Evolutionary conservation across 2,888 invertebrate genomes (phyloP).

Genomic region (Clitarchus hookeri): DNA sequence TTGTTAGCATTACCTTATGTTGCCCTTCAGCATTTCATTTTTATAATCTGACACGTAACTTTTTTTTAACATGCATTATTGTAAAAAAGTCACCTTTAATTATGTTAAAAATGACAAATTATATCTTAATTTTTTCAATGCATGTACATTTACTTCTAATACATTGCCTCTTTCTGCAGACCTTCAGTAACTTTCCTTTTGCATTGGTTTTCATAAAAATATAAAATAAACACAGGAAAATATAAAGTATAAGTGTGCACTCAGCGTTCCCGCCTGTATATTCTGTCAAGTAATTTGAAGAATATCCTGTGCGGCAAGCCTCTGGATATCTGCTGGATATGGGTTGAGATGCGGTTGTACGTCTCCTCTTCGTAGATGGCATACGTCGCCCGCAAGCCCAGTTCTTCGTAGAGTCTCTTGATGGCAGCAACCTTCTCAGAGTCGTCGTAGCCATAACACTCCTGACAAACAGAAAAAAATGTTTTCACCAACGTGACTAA

Average conservation of each 20-base stretch:
- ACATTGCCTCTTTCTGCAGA: no score
- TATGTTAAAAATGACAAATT: no score
- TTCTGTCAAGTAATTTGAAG: conserved; percentile 79
- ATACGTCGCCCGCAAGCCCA: conserved; percentile 76
- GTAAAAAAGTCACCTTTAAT: no score
- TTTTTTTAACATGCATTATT: no score
- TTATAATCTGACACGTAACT: no score
- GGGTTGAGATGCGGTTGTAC: conserved; percentile 78
- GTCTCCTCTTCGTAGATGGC: conserved; percentile 82
- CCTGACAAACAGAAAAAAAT: conserved; percentile 51
- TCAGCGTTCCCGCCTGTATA: conserved; percentile 74
- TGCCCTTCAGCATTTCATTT: no score
- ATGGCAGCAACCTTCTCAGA: conserved; percentile 69
- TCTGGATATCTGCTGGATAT: conserved; percentile 82
- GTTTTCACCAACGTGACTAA: no score
- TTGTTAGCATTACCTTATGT: no score
- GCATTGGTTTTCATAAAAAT: no score
- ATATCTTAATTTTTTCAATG: no score
- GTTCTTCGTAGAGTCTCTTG: conserved; percentile 75
- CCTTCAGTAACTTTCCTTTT: no score
- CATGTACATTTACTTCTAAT: no score
- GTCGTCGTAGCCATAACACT: conserved; percentile 75
- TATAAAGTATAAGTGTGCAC: not conserved
- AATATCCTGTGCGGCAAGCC: conserved; percentile 81
- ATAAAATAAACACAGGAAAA: not conserved